A percentile compares a stretch with the other conserved stretches of the same genome.
These are phyloP conservation scores for Hesperia comma DNA, from an alignment of 2,888 invertebrate genomes.

Conservation along the genomic window DNA sequence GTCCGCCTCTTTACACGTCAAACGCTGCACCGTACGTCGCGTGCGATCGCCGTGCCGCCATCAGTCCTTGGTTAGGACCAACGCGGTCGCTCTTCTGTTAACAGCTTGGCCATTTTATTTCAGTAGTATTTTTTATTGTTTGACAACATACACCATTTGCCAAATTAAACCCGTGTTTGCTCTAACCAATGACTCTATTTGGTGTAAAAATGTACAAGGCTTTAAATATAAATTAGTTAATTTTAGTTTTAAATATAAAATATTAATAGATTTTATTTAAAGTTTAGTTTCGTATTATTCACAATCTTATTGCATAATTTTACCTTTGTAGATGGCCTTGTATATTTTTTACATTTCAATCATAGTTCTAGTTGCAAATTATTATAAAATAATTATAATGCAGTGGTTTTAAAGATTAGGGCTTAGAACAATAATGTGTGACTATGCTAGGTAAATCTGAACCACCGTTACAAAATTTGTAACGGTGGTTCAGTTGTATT, in stretches of 20 bases:
- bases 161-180: slow-evolving; percentile 35
- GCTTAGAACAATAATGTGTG: slow-evolving; percentile 19
- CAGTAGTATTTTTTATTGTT: slow-evolving; percentile 13
- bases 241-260: background rate
- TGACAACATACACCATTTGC: slow-evolving; percentile 1
- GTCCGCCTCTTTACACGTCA: slow-evolving; percentile 8
- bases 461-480: slow-evolving; percentile 20
- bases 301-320: slow-evolving; percentile 16
- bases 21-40: slow-evolving; percentile 8
- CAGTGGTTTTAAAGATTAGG: slow-evolving; percentile 25
- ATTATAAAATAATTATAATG: background rate
- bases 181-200: slow-evolving; percentile 34
- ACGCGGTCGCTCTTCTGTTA: background rate
- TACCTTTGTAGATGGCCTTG: slow-evolving; percentile 18
- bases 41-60: background rate
- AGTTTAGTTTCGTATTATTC: background rate
- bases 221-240: background rate
- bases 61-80: slow-evolving; percentile 39
- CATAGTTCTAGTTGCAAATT: slow-evolving; percentile 5
- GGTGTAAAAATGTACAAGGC: slow-evolving; percentile 32
- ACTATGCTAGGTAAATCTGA: slow-evolving; percentile 12
- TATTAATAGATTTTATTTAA: background rate
- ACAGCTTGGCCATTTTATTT: background rate
- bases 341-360: slow-evolving; percentile 23
- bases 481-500: too few relatives aligned